Base-by-base conservation (phyloP, 2,797 vertebrate species). In the Sebastes kiyomatsui region DNA sequence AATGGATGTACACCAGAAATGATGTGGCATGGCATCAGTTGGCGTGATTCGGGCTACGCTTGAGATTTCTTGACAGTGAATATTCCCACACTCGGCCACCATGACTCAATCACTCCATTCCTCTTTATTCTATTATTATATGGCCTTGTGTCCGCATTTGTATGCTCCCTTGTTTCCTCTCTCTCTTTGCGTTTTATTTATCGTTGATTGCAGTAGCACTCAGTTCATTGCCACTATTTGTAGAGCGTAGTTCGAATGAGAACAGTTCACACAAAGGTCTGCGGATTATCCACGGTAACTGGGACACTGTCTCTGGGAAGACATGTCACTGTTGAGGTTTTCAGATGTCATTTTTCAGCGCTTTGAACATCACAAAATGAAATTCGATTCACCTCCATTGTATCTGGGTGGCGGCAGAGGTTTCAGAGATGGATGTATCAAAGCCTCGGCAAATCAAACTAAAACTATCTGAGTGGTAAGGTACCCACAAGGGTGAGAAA, bases 241-340 rank as follows among this genome's bases (percentile, higher is more conserved):
- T 64, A 38, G 27, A 66, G 23, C 61, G 52, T 3, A 14, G 28
- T 58, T 73, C 38, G 33, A 82, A 71, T 33, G 28, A 68, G 69
- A 33, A 46, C n/a, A 42, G 68, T 75, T 85, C 79, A 80, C 23
- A 20, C 32, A 54, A 27, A 79, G 67, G 75, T 81, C 52, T 81
- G 49, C 20, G 46, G 55, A 86, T 80, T 68, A 67, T 77, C 46
- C 66, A 23, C 65, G 33, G 35, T 62, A 66, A 80, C 54, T 68
- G 10, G 69, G 60, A 56, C 67, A 54, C 16, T 14, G n/a, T 80
- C 65, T 78, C 54, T 80, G 33, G 13, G 12, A 66, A 79, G 25
- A 68, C 46, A 10, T 8, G 38, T 66, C 82, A 62, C 32, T 13
- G n/a, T 20, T 78, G 65, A 75, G 58, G 56, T 66, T 73, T 73